These are phyloP conservation scores for Gallinago stenura DNA, from an alignment of 2,797 vertebrate genomes.

Conservation along the genomic window DNA sequence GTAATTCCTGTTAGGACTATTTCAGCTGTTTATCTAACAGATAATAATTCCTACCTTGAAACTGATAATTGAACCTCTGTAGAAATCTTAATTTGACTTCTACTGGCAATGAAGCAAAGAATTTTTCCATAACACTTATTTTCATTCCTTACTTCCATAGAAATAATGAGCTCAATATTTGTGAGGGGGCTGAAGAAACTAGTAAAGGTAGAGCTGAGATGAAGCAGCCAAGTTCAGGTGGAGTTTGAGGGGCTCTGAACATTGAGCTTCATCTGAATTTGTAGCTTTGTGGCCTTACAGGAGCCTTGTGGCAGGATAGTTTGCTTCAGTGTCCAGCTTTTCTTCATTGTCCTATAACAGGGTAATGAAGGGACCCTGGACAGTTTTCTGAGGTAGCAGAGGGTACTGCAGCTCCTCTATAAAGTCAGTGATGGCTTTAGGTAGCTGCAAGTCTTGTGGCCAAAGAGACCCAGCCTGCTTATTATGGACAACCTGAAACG, in stretches of 20 bases:
- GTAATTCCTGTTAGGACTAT: background rate
- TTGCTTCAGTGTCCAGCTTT: background rate
- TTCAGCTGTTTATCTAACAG: background rate
- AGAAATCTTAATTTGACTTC: background rate
- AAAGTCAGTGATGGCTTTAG: background rate
- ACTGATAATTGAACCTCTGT: background rate
- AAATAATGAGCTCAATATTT: background rate
- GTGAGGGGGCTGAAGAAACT: background rate
- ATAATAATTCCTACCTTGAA: background rate
- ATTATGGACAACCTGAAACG: background rate
- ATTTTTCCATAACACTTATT: background rate
- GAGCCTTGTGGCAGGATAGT: background rate
- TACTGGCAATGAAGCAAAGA: background rate
- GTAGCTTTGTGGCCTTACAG: background rate
- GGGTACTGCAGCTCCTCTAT: background rate
- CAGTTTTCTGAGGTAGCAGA: background rate
- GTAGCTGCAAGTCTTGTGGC: background rate
- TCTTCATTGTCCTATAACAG: background rate
- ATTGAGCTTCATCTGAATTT: background rate
- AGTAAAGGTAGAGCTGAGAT: background rate
- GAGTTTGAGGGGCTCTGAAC: background rate
- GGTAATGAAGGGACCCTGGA: background rate
- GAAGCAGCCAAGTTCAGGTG: background rate
- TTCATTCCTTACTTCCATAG: background rate
- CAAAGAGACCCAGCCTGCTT: background rate